These are phyloP conservation scores for Trichonephila clavipes DNA, from an alignment of 1,140 invertebrate genomes.

Conservation along the genomic window DNA sequence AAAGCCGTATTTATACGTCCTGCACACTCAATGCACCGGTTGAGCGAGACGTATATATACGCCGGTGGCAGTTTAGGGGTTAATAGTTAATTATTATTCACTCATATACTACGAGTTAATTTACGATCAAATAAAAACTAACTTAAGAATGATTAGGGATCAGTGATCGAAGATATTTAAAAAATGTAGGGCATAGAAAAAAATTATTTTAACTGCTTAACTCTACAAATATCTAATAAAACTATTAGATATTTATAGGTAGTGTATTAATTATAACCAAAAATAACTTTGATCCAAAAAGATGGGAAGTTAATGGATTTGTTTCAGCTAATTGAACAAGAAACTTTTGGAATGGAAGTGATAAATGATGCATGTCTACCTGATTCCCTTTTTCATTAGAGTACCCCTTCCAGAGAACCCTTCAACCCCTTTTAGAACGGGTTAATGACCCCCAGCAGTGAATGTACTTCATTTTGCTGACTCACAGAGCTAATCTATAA, in stretches of 20 bases:
- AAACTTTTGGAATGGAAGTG: slow-evolving; percentile 3
- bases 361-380: slow-evolving; percentile 19
- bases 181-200: too few species aligned
- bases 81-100: too few species aligned
- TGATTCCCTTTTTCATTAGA: not conserved
- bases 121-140: too few species aligned
- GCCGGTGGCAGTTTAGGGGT: too few species aligned
- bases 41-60: too few species aligned
- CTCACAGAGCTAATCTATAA: slow-evolving; percentile 1
- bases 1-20: too few species aligned
- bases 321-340: not conserved
- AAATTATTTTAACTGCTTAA: too few species aligned
- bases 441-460: slow-evolving; percentile 25
- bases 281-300: not conserved
- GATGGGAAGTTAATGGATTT: not conserved
- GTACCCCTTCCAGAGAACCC: not conserved
- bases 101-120: too few species aligned
- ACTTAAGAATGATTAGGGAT: too few species aligned
- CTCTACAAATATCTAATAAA: not conserved
- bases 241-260: not conserved
- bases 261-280: not conserved
- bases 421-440: not conserved
- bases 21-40: too few species aligned
- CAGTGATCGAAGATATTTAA: too few species aligned
- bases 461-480: not conserved